A percentile compares a stretch with the other conserved stretches of the same genome.
Conservation (phyloP, 1,140 invertebrate species). For the Oedothorax gibbosus region DNA sequence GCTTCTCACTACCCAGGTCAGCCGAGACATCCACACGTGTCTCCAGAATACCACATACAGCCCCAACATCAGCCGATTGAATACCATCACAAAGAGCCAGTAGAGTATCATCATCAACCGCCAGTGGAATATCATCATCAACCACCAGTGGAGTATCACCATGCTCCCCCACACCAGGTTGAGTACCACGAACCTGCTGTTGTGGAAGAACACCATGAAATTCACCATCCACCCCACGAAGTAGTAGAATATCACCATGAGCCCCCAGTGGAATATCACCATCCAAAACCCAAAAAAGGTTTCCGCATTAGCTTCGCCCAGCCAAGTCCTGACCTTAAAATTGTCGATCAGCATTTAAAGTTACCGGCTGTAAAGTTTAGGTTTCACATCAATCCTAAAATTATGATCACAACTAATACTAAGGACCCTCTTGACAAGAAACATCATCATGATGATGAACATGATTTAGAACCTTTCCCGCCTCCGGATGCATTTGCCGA, state of each 20-base stretch:
- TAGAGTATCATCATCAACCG: slow-evolving; percentile 39
- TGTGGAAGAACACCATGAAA: slow-evolving; percentile 42
- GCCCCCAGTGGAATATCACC: slow-evolving; percentile 10
- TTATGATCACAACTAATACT: slow-evolving; percentile 53
- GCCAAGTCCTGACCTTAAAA: slow-evolving; percentile 47
- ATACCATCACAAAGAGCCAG: not conserved
- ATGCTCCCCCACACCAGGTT: not conserved
- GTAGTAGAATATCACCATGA: slow-evolving; percentile 17
- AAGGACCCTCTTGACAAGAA: slow-evolving; percentile 59
- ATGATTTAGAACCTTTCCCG: slow-evolving; percentile 56
- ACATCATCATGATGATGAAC: slow-evolving; percentile 48
- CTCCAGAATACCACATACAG: slow-evolving; percentile 14
- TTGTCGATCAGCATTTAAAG: slow-evolving; percentile 48
- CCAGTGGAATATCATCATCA: slow-evolving; percentile 47
- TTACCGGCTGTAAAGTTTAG: slow-evolving; percentile 55
- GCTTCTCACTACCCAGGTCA: not conserved
- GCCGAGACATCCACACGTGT: not conserved
- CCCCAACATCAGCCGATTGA: slow-evolving; percentile 35
- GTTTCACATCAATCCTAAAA: slow-evolving; percentile 60
- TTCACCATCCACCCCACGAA: slow-evolving; percentile 20
- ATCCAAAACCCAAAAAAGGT: slow-evolving; percentile 21
- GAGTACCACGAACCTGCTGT: slow-evolving; percentile 28
- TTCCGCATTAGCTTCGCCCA: slow-evolving; percentile 40
- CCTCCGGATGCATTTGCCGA: slow-evolving; percentile 58
- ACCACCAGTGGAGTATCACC: slow-evolving; percentile 19